phyloP scores from a whole-genome alignment of 2,113 vertebrate species.

The Cisticola juncidis region DNA sequence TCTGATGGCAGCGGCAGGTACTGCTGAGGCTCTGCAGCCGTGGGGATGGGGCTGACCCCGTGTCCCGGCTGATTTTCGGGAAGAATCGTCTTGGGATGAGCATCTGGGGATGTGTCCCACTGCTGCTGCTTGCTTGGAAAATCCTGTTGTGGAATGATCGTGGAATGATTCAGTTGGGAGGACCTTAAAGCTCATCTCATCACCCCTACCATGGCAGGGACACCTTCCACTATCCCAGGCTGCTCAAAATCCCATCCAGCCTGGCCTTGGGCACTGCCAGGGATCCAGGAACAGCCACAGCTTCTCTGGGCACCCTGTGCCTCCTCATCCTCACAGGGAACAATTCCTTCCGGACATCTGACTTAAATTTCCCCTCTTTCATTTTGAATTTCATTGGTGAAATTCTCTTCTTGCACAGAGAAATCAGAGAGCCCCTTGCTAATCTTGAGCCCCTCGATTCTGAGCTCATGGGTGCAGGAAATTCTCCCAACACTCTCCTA shows the following conservation, averaged over 20 bases:
- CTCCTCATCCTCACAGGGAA: background rate
- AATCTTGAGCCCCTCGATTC: background rate
- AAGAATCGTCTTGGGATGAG: background rate
- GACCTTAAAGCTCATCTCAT: accelerated
- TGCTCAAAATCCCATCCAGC: accelerated
- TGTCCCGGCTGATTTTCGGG: accelerated
- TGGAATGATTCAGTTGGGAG: accelerated
- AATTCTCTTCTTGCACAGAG: too few relatives aligned
- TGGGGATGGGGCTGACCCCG: background rate
- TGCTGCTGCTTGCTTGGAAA: background rate
- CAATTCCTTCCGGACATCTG: background rate
- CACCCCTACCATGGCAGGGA: background rate
- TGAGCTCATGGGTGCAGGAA: background rate
- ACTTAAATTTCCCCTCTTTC: background rate
- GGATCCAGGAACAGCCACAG: background rate
- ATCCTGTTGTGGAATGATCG: accelerated
- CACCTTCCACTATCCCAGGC: accelerated
- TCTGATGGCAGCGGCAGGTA: background rate
- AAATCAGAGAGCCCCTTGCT: background rate
- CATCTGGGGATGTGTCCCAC: accelerated
- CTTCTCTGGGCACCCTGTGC: background rate
- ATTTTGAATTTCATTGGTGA: background rate
- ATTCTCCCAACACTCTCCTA: background rate
- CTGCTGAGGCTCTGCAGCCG: background rate
- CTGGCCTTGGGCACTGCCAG: background rate